A percentile compares a stretch with the other conserved stretches of the same genome.
phyloP scores from a whole-genome alignment of 2,888 invertebrate species.

The Drosophila testacea region DNA sequence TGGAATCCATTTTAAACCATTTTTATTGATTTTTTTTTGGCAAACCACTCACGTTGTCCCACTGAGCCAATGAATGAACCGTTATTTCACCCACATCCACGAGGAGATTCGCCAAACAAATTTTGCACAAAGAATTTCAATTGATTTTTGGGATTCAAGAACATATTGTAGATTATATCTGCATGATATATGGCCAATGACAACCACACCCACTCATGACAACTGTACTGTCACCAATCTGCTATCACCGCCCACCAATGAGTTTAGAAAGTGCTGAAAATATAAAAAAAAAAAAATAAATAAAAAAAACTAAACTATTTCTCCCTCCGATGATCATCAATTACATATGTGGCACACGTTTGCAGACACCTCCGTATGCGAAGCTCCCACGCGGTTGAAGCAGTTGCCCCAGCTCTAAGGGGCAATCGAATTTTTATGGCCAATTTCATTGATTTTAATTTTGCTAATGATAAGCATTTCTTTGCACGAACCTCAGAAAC shows the following conservation, averaged over 20 bases:
- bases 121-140: conserved; percentile 61
- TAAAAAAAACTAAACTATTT: conserved; percentile 71
- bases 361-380: conserved; percentile 55
- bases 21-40: conserved; percentile 38
- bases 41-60: conserved; percentile 58
- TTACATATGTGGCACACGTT: conserved; percentile 73
- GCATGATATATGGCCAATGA: conserved; percentile 60
- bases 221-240: conserved; percentile 28
- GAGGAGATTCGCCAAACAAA: conserved; percentile 50
- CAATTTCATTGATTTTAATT: conserved; percentile 80
- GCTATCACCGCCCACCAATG: conserved; percentile 33
- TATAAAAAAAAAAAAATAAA: neutral
- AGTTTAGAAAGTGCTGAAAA: conserved; percentile 68
- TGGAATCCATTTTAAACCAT: neutral
- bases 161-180: conserved; percentile 64
- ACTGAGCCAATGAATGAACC: conserved; percentile 34
- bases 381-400: conserved; percentile 62
- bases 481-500: conserved; percentile 58
- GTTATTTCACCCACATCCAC: conserved; percentile 68
- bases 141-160: conserved; percentile 56
- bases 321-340: conserved; percentile 58
- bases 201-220: conserved; percentile 52
- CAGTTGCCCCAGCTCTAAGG: neutral
- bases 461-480: conserved; percentile 78
- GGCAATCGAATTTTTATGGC: conserved; percentile 72